These are phyloP conservation scores for Microcaecilia unicolor DNA, from an alignment of 2,797 vertebrate species.

Conservation along the genomic window DNA sequence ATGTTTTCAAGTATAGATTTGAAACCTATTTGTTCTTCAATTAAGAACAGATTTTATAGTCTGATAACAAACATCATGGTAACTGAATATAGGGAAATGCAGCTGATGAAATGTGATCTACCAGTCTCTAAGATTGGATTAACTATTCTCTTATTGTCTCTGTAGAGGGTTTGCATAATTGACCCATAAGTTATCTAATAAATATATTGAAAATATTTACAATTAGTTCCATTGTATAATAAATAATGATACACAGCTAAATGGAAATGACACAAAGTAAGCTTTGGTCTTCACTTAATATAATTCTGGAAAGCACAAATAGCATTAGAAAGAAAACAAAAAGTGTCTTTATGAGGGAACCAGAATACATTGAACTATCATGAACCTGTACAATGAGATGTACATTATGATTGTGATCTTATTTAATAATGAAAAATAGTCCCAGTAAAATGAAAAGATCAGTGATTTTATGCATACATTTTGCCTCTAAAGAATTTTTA, in stretches of 20 bases:
- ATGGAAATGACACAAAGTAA: slow-evolving; percentile 41
- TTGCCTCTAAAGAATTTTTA: slow-evolving; percentile 31
- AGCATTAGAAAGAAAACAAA: slow-evolving; percentile 47
- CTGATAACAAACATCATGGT: background rate
- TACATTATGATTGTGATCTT: slow-evolving; percentile 34
- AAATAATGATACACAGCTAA: slow-evolving; percentile 27
- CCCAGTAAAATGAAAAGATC: slow-evolving; percentile 24
- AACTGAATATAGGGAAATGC: background rate
- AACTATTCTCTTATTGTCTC: slow-evolving; percentile 31
- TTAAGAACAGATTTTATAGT: slow-evolving; percentile 4
- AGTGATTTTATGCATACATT: slow-evolving; percentile 23
- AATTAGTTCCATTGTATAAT: slow-evolving; percentile 36
- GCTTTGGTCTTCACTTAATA: slow-evolving; percentile 49
- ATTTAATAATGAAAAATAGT: slow-evolving; percentile 25
- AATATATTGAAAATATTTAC: slow-evolving; percentile 21
- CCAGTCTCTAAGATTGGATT: slow-evolving; percentile 11
- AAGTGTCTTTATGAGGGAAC: slow-evolving; percentile 36
- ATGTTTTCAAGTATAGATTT: no score
- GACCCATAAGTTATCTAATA: slow-evolving; percentile 41
- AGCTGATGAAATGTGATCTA: slow-evolving; percentile 10
- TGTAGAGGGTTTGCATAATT: slow-evolving; percentile 35
- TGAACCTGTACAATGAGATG: slow-evolving; percentile 45
- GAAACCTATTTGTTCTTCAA: no score
- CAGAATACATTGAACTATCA: slow-evolving; percentile 44
- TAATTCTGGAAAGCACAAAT: slow-evolving; percentile 50